Base-by-base conservation (phyloP, 2,888 invertebrate species). In the Tryphoninae sp. region DNA sequence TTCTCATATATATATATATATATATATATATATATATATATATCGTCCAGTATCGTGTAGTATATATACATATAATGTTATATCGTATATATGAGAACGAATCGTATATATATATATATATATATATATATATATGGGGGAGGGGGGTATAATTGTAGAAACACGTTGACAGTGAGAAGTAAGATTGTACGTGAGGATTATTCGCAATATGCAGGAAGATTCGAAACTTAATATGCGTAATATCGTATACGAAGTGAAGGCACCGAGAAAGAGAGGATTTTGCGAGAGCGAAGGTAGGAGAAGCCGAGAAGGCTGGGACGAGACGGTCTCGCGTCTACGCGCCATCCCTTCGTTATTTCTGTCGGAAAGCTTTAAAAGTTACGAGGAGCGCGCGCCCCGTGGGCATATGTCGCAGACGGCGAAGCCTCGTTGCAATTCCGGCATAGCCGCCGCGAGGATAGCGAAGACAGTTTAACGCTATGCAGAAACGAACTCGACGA, bases 111-210 rank as follows among this genome's bases (percentile, higher is more conserved):
- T 55, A 23, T 45, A 16, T 23, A 58, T 33, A 13, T 59, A 42
- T 73, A 67, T 11, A 51, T 64, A 42, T 16, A 53, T 22, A 40
- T 26, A 58, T 13, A 19, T 13, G 2, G 19, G 59, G 16, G 72
- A 4, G 19, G 64, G 51, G 55, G 53, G 61, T 68, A 69, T 33
- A 26, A 40, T n/a, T 11, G 13, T 40, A 64, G 22, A 13, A 45
- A 13, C 2, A 23, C 71, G 61, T 74, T 71, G 74, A 75, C 78
- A 78, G 78, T 71, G 71, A 71, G 78, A 74, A 73, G 65, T 78
- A 78, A 81, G 74, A 78, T 78, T 67, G 74, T 78, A 81, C 81
- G 81, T 81, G 81, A 73, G 74, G 74, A 76, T 76, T 68, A 76
- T 51, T 68, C 49, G 59, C 65, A 45, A 58, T 67, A 67, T 68